Base-by-base conservation (phyloP, 2,888 invertebrate species). In the Drosophila algonquin region DNA sequence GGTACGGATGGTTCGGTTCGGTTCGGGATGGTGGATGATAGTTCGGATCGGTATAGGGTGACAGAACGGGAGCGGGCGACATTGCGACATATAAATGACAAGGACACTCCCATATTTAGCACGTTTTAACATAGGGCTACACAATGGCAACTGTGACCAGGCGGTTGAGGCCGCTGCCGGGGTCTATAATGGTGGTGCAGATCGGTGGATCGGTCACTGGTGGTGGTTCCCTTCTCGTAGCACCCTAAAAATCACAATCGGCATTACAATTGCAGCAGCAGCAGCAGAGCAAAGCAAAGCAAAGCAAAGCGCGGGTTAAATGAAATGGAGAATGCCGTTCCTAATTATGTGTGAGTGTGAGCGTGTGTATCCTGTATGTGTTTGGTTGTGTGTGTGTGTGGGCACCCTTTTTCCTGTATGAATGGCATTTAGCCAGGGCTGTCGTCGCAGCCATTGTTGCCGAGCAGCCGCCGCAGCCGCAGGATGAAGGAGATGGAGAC, bases 91-190 rank as follows among this genome's bases (percentile, higher is more conserved):
- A 81, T 89, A 87, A 87, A 90, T 89, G 91, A 89, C 90, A 88
- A 90, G 91, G 91, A 90, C 90, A 90, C 90, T 90, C 91, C 91
- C 91, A 91, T 90, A 90, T 90, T 91, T 91, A 91, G 86, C 90
- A 87, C 89, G 86, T 84, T 78, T 75, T 83, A 78, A 83, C 80
- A 79, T 62, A 67, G 70, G 65, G 75, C 47, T 16, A 10, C 51
- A 73, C 76, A 89, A 89, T 89, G 82, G 82, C 87, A 86, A 82
- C 88, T 85, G 75, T 80, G 77, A 82, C 86, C 64, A 80, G 80
- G 69, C 71, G 59, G 62, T 50, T 50, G n/a, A 32, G 35, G 72
- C 56, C 61, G 61, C 62, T 73, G 65, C 59, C 32, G 24, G 67
- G 40, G 40, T 7, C n/a, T 40, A 14, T 40, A 40, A 40, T 40